Evolutionary conservation across 2,888 invertebrate species (phyloP).

Genomic region (Ochlodes sylvanus): DNA sequence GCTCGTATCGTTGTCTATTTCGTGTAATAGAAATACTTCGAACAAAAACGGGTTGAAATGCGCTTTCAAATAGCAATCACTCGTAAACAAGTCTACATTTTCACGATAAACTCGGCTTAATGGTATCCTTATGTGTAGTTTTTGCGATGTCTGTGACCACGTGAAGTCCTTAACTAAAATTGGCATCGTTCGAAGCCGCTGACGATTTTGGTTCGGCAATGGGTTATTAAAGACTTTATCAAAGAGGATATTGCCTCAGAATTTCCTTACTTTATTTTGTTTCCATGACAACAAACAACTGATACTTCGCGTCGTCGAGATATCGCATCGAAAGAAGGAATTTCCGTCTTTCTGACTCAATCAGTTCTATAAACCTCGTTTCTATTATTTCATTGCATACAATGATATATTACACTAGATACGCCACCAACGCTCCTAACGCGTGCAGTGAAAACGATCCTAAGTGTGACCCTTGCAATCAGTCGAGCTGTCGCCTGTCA

Average conservation of each 20-base stretch:
- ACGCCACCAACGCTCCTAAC: too few relatives aligned
- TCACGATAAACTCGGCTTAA: conserved; percentile 86
- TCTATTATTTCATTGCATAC: too few relatives aligned
- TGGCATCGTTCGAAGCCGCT: conserved; percentile 81
- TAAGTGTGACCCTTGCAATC: too few relatives aligned
- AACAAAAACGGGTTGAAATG: conserved; percentile 90
- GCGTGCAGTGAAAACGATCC: too few relatives aligned
- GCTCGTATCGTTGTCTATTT: conserved; percentile 86
- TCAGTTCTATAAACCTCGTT: too few relatives aligned
- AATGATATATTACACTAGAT: too few relatives aligned
- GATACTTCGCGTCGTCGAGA: background rate
- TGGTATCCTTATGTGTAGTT: conserved; percentile 87
- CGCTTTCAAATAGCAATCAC: conserved; percentile 89
- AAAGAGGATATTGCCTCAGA: background rate
- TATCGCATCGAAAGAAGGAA: too few relatives aligned
- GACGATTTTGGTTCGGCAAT: background rate
- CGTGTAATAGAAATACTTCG: conserved; percentile 88
- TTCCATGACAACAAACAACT: conserved; percentile 6
- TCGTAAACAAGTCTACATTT: conserved; percentile 89
- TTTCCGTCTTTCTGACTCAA: too few relatives aligned
- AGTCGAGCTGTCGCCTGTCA: too few relatives aligned
- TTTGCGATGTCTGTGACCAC: conserved; percentile 89
- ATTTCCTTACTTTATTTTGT: background rate
- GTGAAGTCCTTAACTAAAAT: conserved; percentile 89
- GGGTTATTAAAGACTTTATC: background rate